These are phyloP conservation scores for Cotesia typhae DNA, from an alignment of 1,140 invertebrate genomes.

Conservation along the genomic window DNA sequence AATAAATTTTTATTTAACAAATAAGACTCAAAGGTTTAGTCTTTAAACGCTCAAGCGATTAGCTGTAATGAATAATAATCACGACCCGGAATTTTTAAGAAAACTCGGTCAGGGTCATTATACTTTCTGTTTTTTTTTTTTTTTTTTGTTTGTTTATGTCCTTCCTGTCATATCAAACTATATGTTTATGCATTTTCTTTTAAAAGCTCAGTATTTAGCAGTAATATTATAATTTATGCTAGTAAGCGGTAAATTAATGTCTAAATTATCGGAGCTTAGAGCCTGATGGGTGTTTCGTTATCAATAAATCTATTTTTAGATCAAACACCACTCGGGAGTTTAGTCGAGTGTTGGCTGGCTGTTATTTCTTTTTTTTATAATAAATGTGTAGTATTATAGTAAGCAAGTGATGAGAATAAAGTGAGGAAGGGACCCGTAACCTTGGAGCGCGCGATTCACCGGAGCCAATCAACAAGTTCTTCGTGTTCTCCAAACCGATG, in stretches of 20 bases:
- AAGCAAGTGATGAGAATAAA: not conserved
- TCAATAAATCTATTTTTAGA: slow-evolving; percentile 6
- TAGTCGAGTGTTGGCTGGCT: not conserved
- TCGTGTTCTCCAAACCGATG: slow-evolving; percentile 16
- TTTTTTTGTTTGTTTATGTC: not conserved
- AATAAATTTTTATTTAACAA: too few relatives aligned
- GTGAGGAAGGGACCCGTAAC: slow-evolving; percentile 11
- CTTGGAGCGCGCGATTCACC: slow-evolving; percentile 26
- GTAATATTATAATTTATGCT: too few relatives aligned
- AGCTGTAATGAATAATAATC: slow-evolving; percentile 1
- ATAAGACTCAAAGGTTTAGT: not conserved
- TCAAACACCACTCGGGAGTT: not conserved
- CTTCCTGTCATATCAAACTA: not conserved
- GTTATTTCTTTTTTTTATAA: not conserved
- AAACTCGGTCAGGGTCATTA: not conserved
- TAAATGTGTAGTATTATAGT: too few relatives aligned
- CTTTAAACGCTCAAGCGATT: slow-evolving; percentile 3
- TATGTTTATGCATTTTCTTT: not conserved
- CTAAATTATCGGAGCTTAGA: too few relatives aligned
- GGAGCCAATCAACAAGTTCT: slow-evolving; percentile 37
- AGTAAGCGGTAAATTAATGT: too few relatives aligned
- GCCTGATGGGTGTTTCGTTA: not conserved
- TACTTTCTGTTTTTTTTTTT: slow-evolving; percentile 1
- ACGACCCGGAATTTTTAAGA: not conserved
- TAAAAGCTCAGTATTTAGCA: not conserved